These are phyloP conservation scores for Halisarca cf. caerulea DNA, from an alignment of 37 sponge, comb jelly and placozoan species.

Conservation along the genomic window DNA sequence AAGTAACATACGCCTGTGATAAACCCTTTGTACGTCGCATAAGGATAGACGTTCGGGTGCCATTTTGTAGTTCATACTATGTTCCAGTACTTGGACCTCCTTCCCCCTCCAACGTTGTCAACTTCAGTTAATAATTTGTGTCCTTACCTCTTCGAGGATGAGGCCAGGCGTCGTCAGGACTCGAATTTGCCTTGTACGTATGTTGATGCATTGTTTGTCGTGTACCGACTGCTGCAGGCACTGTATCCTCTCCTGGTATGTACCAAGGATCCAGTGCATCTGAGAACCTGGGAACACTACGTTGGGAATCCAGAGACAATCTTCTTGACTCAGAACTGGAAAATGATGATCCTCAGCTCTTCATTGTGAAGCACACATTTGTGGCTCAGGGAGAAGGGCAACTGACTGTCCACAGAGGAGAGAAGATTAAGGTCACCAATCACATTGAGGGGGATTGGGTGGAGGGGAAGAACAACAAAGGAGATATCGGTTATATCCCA, in stretches of 20 bases:
- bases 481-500: slow-evolving; percentile 93
- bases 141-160: no score
- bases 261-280: no score
- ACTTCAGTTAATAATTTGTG: no score
- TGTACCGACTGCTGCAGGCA: background rate
- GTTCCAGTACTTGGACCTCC: no score
- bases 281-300: background rate
- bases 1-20: no score
- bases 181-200: no score
- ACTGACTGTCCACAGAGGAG: slow-evolving; percentile 75
- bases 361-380: slow-evolving; percentile 75
- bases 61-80: no score
- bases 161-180: no score
- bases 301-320: slow-evolving; percentile 69
- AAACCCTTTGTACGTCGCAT: no score
- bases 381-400: slow-evolving; percentile 67
- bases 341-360: slow-evolving; percentile 62
- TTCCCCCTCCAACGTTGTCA: no score
- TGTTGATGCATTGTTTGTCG: no score
- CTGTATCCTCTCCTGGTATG: background rate
- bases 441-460: slow-evolving; percentile 83
- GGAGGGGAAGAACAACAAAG: slow-evolving; percentile 58
- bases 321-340: slow-evolving; percentile 27
- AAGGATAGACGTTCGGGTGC: no score
- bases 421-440: slow-evolving; percentile 67